These are phyloP conservation scores for Eulithis testata DNA, from an alignment of 2,888 invertebrate species.

Conservation along the genomic window DNA sequence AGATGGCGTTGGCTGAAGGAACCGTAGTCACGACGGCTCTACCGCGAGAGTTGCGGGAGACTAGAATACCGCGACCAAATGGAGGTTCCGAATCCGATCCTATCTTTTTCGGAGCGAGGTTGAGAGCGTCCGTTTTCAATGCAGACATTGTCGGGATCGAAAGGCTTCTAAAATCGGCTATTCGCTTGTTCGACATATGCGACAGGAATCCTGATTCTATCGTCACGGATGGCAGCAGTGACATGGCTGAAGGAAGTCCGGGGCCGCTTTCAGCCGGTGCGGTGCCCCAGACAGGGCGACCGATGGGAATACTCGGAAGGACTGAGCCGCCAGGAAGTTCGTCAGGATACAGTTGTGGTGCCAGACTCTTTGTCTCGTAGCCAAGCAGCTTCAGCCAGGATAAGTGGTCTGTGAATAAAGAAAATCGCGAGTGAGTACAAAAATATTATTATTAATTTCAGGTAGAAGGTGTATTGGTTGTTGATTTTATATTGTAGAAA, in stretches of 20 bases:
- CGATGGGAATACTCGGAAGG: slow-evolving; percentile 86
- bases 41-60: slow-evolving; percentile 91
- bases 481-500: too few species aligned
- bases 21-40: slow-evolving; percentile 94
- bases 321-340: slow-evolving; percentile 87
- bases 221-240: slow-evolving; percentile 87
- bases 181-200: slow-evolving; percentile 90
- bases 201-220: slow-evolving; percentile 94
- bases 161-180: slow-evolving; percentile 90
- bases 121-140: slow-evolving; percentile 90
- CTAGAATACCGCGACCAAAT: slow-evolving; percentile 93
- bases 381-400: slow-evolving; percentile 94
- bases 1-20: slow-evolving; percentile 95
- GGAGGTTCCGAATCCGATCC: slow-evolving; percentile 95
- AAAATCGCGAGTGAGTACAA: slow-evolving; percentile 13
- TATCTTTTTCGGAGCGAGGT: slow-evolving; percentile 89
- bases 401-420: slow-evolving; percentile 88
- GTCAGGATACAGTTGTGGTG: slow-evolving; percentile 93
- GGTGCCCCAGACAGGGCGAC: slow-evolving; percentile 83
- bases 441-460: neutral
- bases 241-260: slow-evolving; percentile 86
- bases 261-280: slow-evolving; percentile 79
- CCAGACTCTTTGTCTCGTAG: slow-evolving; percentile 92
- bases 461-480: too few species aligned
- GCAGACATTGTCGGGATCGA: slow-evolving; percentile 92